Conservation (phyloP, 2,113 vertebrate species). For the Malurus melanocephalus region DNA sequence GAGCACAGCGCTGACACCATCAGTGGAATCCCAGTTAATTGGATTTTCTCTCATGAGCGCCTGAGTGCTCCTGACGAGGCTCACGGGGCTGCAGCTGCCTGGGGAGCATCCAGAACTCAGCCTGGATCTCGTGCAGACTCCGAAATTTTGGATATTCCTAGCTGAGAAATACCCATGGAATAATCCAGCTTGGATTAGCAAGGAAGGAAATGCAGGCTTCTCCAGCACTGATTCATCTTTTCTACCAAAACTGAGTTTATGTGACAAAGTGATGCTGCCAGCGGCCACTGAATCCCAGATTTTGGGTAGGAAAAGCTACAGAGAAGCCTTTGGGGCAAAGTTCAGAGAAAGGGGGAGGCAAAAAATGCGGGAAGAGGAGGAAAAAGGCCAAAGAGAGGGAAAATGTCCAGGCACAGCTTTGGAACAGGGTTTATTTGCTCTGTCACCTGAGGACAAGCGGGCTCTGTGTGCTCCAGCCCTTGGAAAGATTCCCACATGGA, state of each 20-base stretch:
- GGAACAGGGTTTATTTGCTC: slow-evolving; percentile 23
- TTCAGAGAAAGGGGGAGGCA: background rate
- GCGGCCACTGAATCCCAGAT: background rate
- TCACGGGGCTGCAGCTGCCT: background rate
- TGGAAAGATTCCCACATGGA: background rate
- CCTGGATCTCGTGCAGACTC: background rate
- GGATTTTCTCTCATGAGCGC: background rate
- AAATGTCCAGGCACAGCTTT: background rate
- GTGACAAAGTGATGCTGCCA: background rate
- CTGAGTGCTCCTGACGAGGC: background rate
- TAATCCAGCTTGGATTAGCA: background rate
- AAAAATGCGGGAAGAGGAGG: background rate
- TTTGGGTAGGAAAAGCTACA: background rate
- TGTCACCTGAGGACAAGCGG: background rate
- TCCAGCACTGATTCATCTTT: background rate
- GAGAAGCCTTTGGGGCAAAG: background rate
- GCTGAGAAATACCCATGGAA: background rate
- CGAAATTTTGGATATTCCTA: background rate
- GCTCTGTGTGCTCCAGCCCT: background rate
- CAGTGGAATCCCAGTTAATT: background rate
- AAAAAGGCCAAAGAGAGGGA: background rate
- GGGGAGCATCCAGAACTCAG: background rate
- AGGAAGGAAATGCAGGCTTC: background rate
- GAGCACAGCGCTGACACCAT: slow-evolving; percentile 36
- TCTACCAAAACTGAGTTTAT: background rate